Conservation (phyloP, 2,797 vertebrate species). For the Telmatherina bonti region DNA sequence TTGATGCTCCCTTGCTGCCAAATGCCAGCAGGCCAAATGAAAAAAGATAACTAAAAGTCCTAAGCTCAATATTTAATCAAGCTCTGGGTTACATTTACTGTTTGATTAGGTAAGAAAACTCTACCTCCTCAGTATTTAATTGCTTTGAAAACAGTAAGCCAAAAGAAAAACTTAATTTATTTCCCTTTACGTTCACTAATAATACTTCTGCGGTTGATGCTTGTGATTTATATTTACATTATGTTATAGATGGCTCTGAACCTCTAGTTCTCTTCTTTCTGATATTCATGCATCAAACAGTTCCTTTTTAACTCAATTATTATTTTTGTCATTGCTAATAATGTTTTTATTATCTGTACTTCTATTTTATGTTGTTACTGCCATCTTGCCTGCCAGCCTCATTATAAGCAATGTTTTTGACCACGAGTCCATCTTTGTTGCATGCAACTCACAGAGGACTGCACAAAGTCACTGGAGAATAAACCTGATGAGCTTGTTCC, state of each 20-base stretch:
- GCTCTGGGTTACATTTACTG: constrained; percentile 76
- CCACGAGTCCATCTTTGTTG: constrained; percentile 72
- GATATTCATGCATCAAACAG: not conserved
- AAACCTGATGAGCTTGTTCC: constrained; percentile 89
- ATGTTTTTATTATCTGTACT: constrained; percentile 8
- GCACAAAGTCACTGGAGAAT: constrained; percentile 87
- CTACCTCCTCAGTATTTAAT: constrained; percentile 71
- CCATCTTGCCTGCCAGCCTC: constrained; percentile 34
- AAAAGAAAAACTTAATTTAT: constrained; percentile 60
- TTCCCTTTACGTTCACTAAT: constrained; percentile 48
- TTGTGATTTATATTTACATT: constrained; percentile 29
- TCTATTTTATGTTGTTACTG: constrained; percentile 15
- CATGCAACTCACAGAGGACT: constrained; percentile 77
- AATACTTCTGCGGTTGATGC: constrained; percentile 40
- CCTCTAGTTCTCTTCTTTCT: not conserved
- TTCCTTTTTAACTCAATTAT: not conserved
- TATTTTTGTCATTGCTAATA: constrained; percentile 6
- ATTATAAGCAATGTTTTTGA: constrained; percentile 62
- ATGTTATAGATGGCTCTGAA: not conserved
- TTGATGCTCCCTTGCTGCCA: constrained; percentile 78
- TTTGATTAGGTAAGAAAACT: constrained; percentile 79
- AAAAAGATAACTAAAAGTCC: constrained; percentile 77
- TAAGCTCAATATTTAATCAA: constrained; percentile 85
- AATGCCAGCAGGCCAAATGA: constrained; percentile 77
- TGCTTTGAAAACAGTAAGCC: constrained; percentile 76